A percentile compares a stretch with the other conserved stretches of the same genome.
Evolutionary conservation across 2,113 vertebrate genomes (phyloP).

Genomic region (Mesoclemmys tuberculata): DNA sequence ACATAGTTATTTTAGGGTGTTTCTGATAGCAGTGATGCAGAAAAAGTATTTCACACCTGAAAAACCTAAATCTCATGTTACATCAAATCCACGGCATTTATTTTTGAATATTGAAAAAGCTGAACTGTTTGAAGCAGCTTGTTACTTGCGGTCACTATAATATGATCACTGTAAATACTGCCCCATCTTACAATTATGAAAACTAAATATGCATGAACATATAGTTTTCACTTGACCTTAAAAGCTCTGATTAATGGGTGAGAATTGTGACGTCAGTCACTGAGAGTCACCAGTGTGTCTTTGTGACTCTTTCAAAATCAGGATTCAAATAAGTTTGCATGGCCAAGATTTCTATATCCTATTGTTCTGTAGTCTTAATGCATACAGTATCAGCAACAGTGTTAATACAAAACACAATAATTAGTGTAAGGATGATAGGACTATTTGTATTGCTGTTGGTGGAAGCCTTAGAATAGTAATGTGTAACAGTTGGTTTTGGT

Average conservation of each 20-base stretch:
- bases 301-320: background rate
- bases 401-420: background rate
- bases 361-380: background rate
- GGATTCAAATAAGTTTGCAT: background rate
- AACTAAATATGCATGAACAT: background rate
- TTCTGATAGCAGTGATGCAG: background rate
- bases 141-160: background rate
- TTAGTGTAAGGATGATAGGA: background rate
- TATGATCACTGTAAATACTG: background rate
- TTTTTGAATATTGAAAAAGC: background rate
- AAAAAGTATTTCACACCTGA: background rate
- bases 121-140: background rate
- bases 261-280: fast-evolving
- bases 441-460: background rate
- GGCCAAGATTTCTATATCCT: background rate
- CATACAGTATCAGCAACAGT: background rate
- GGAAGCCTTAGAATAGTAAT: background rate
- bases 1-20: background rate
- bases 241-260: fast-evolving
- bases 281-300: background rate
- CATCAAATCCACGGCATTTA: background rate
- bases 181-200: background rate
- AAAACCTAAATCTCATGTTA: background rate
- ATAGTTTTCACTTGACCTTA: background rate
- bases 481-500: background rate